A percentile compares a stretch with the other conserved stretches of the same genome.
Conservation (phyloP, 1,140 invertebrate species). For the Pteromalus puparum region DNA sequence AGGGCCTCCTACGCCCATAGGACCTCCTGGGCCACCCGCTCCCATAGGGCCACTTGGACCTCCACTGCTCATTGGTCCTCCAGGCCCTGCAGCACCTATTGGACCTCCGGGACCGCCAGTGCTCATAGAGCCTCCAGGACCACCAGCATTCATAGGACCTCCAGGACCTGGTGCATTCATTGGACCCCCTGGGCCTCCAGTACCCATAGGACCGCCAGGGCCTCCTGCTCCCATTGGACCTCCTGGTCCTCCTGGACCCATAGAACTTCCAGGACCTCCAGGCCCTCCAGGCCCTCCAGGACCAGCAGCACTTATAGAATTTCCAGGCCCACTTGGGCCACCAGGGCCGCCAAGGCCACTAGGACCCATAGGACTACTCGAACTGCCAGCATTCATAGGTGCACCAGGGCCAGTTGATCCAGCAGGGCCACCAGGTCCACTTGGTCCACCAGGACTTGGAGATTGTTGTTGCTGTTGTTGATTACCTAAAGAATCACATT, state of each 20-base stretch:
- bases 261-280: neutral
- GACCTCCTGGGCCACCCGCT: conserved; percentile 1
- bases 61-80: conserved; percentile 57
- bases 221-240: neutral
- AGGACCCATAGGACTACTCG: neutral
- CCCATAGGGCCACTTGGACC: conserved; percentile 23
- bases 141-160: conserved; percentile 53
- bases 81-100: conserved; percentile 33
- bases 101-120: conserved; percentile 50
- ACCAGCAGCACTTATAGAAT: neutral
- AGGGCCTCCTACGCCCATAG: conserved; percentile 18
- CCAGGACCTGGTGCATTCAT: neutral
- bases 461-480: conserved; percentile 30
- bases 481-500: conserved; percentile 15
- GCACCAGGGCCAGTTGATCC: neutral
- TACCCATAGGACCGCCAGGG: neutral
- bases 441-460: neutral
- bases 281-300: neutral
- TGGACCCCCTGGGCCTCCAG: conserved; percentile 7
- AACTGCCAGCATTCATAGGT: neutral
- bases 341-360: neutral
- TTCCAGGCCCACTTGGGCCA: neutral
- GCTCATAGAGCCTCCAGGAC: conserved; percentile 58
- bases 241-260: neutral
- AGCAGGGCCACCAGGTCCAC: conserved; percentile 50